Percentiles rank a stretch among this genome's conserved stretches.
Evolutionary conservation across 2,113 vertebrate genomes (phyloP).

Genomic region (Amphiprion ocellaris): DNA sequence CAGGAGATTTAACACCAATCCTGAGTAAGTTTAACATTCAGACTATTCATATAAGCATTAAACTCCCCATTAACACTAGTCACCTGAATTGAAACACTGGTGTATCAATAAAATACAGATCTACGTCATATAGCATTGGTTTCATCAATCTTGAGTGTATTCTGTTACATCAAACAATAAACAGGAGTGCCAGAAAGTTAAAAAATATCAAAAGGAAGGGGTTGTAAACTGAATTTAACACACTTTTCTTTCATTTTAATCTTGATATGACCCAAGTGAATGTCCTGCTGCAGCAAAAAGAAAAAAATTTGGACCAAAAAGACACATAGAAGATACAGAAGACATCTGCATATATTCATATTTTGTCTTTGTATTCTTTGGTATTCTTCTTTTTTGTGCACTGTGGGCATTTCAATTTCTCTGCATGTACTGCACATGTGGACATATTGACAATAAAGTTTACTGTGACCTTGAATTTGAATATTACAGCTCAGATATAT

Average conservation of each 20-base stretch:
- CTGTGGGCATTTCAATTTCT: too few species aligned
- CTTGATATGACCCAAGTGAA: rapidly evolving
- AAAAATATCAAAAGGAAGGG: neutral
- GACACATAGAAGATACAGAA: neutral
- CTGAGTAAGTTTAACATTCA: conserved; percentile 8
- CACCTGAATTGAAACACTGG: conserved; percentile 8
- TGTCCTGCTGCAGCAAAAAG: neutral
- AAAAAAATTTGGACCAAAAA: neutral
- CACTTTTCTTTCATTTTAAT: neutral
- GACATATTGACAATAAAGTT: too few species aligned
- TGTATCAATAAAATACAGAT: conserved; percentile 2
- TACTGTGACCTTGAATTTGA: too few species aligned
- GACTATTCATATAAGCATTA: conserved; percentile 17
- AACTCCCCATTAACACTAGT: neutral
- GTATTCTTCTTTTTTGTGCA: too few species aligned
- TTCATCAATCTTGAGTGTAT: neutral
- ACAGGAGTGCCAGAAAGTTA: neutral
- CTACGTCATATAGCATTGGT: neutral
- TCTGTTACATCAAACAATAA: neutral
- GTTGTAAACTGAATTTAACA: neutral
- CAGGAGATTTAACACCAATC: conserved; percentile 12
- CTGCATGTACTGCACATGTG: too few species aligned
- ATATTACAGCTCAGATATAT: conserved; percentile 1
- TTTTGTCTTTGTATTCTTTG: too few species aligned
- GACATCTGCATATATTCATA: neutral